These are phyloP conservation scores for Aporophyla nigra DNA, from an alignment of 2,888 invertebrate genomes.

Conservation along the genomic window DNA sequence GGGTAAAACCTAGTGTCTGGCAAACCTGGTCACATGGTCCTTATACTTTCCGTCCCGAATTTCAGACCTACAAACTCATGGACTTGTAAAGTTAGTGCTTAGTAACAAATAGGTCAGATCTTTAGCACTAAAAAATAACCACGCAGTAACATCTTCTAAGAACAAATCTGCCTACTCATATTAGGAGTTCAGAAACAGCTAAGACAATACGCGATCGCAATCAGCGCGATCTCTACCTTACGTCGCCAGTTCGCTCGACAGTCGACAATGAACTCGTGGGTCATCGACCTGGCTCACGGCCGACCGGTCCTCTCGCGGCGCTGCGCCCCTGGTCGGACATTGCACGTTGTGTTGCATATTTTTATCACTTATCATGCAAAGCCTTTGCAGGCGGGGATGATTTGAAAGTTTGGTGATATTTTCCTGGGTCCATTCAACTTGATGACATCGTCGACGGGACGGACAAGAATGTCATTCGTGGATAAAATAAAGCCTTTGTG, in stretches of 20 bases:
- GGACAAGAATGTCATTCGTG: neutral
- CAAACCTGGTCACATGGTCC: neutral
- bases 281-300: conserved; percentile 68
- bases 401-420: neutral
- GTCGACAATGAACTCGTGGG: conserved; percentile 69
- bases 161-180: conserved; percentile 5
- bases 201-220: conserved; percentile 58
- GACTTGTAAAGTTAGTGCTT: neutral
- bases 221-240: conserved; percentile 52
- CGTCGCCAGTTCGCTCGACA: conserved; percentile 61
- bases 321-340: conserved; percentile 66
- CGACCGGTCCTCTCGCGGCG: conserved; percentile 67
- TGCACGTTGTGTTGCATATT: conserved; percentile 60
- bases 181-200: conserved; percentile 10
- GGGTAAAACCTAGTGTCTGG: neutral
- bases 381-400: conserved; percentile 21
- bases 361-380: conserved; percentile 45
- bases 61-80: neutral
- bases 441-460: neutral
- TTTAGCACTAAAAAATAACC: too few relatives aligned
- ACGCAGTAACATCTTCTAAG: neutral
- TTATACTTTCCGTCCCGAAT: neutral
- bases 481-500: neutral
- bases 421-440: neutral
- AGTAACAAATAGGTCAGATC: too few relatives aligned